Percentiles rank a stretch among this genome's conserved stretches.
Evolutionary conservation across 2,888 invertebrate species (phyloP).

Genomic region (Plutella xylostella): DNA sequence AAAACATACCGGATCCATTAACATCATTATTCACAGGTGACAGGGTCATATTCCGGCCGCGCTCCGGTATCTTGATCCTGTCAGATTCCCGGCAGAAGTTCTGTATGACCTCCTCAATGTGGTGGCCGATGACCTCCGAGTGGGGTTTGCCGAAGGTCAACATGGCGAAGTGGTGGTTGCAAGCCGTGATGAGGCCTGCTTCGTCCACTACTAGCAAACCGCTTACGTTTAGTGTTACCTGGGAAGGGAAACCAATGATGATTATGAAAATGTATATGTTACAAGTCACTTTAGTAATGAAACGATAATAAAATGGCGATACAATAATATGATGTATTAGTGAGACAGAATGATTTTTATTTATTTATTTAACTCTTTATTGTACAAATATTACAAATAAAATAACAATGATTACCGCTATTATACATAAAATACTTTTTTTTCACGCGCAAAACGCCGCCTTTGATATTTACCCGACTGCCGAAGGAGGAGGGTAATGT

Average conservation of each 20-base stretch:
- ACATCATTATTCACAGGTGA: constrained; percentile 66
- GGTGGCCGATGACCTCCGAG: constrained; percentile 68
- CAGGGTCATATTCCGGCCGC: constrained; percentile 65
- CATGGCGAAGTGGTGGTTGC: constrained; percentile 76
- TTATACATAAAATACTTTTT: too few relatives aligned
- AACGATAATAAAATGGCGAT: too few relatives aligned
- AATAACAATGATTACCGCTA: too few relatives aligned
- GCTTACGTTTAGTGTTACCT: constrained; percentile 74
- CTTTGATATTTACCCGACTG: too few relatives aligned
- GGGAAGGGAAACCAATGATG: constrained; percentile 9
- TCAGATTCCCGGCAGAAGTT: constrained; percentile 72
- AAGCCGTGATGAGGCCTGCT: constrained; percentile 72
- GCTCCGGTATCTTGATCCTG: constrained; percentile 45
- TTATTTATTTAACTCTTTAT: too few relatives aligned
- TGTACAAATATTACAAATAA: too few relatives aligned
- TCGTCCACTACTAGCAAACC: constrained; percentile 74
- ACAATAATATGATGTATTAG: neutral
- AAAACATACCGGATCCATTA: too few relatives aligned
- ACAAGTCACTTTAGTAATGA: too few relatives aligned
- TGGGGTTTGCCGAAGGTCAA: constrained; percentile 74
- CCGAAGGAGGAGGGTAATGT: too few relatives aligned
- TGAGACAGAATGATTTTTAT: too few relatives aligned
- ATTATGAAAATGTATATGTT: too few relatives aligned
- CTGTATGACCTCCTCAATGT: constrained; percentile 69
- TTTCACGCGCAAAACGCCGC: too few relatives aligned